Base-by-base conservation (phyloP, 2,888 invertebrate genomes). In the Lochmaea crataegi region DNA sequence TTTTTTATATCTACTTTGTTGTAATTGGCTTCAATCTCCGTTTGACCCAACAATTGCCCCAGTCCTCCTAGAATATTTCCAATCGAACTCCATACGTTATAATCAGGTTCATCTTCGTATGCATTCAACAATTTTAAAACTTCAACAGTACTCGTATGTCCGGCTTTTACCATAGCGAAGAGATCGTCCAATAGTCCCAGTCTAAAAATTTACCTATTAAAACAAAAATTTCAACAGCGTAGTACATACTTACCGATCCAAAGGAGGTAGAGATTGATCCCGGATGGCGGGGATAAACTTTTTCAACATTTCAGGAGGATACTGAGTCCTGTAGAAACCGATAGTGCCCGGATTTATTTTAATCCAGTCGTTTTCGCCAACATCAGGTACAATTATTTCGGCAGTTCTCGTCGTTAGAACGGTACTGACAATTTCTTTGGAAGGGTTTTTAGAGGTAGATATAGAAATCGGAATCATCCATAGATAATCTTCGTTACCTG, bases 381-480 rank as follows among this genome's bases (percentile, higher is more conserved):
- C 91, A 85, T 93, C 90, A 70, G 94, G 90, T 61, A 96, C 87
- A 0, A 91, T 88, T 22, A 96, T 90, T 83, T 93, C 92, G 79
- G 91, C 90, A 3, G 89, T 88, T 88, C 85, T 61, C 82, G 85
- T 75, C 84, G 87, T 83, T 67, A 87, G 81, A 60, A 87, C 86
- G 10, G 84, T 85, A 74, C 76, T 85, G 26, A 82, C 82, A 6
- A 81, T 82, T 75, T 83, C 82, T 72, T 82, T 82, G 56, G 74
- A 73, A 14, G 96, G 95, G 80, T 92, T 89, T 70, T 91, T 90
- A 56, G 94, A 90, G 16, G 94, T 94, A 67, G 93, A 93, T 73
- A 97, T 91, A 48, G 94, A 93, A 72, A 98, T 90, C 1, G 98
- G 98, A 67, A 98, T 93, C 90, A 96, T 93, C 98, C 98, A 98